Base-by-base conservation (phyloP, 2,888 invertebrate genomes). In the Chrysolina haemoptera region DNA sequence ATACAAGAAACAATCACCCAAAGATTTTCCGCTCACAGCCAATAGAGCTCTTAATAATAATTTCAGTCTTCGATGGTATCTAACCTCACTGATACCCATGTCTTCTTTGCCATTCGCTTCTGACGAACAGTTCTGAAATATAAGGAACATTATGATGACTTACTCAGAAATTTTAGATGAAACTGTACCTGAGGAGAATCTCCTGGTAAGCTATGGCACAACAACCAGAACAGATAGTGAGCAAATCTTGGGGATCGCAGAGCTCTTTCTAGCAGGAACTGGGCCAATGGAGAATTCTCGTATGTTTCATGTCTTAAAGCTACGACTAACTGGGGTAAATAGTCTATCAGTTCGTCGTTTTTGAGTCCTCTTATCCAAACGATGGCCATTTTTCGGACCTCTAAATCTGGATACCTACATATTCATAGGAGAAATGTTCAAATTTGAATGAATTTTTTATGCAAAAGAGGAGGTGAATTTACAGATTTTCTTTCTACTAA, bases 221-320 rank as follows among this genome's bases (percentile, higher is more conserved):
- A 88, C 76, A 96, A 90, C 99, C 99, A 99, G 88, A 98, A 99
- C 81, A 99, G 90, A 83, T 95, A 93, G 88, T 99, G 99, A 1
- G 98, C 97, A 68, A 99, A 95, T 69, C 97, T 92, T 0, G 98
- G 96, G 16, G 96, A 96, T 41, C 93, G 90, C 73, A 98, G 89
- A 0, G 98, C 93, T 75, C 96, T 92, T 76, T 96, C 94, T 20
- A 98, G 88, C 65, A 98, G 89, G 83, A 97, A 94, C 80, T 91
- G 90, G 0, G 97, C 95, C 70, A 98, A 90, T 0, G 96, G 92
- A 14, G 97, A 97, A 62, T 95, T 93, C 86, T 98, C 97, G 85
- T 96, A 97, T 1, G 95, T 97, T 89, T 96, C 98, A 87, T 94
- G 96, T 80, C 95, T 96, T 83, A 96, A 89, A 76, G 94, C 98